A percentile compares a stretch with the other conserved stretches of the same genome.
These are phyloP conservation scores for Heliconius hewitsoni DNA, from an alignment of 1,140 invertebrate genomes.

Conservation along the genomic window DNA sequence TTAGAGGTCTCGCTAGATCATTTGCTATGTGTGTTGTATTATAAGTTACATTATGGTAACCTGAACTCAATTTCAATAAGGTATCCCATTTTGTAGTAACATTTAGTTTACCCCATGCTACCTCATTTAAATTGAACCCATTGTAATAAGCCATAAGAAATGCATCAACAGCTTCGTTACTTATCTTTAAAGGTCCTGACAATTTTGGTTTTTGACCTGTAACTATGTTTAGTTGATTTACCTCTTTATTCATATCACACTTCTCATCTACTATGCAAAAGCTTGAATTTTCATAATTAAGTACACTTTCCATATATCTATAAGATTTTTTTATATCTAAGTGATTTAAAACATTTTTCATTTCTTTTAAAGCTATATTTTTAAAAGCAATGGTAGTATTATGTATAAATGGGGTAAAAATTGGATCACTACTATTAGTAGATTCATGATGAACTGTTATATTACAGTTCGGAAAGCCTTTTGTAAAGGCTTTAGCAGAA, in stretches of 20 bases:
- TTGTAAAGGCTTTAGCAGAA: slow-evolving; percentile 62
- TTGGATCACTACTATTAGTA: slow-evolving; percentile 48
- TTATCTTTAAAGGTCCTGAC: slow-evolving; percentile 58
- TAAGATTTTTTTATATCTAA: slow-evolving; percentile 54
- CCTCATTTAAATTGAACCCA: slow-evolving; percentile 51
- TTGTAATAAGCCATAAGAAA: slow-evolving; percentile 72
- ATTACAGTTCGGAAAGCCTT: slow-evolving; percentile 58
- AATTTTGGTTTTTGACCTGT: slow-evolving; percentile 55
- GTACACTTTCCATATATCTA: slow-evolving; percentile 50
- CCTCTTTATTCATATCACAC: slow-evolving; percentile 54
- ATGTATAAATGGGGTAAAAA: slow-evolving; percentile 65
- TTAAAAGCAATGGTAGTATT: slow-evolving; percentile 52
- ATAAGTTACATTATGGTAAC: slow-evolving; percentile 63
- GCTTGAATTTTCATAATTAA: slow-evolving; percentile 58
- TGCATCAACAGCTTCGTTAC: slow-evolving; percentile 62
- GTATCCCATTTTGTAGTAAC: slow-evolving; percentile 47
- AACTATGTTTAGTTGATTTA: slow-evolving; percentile 48
- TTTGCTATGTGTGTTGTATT: slow-evolving; percentile 54
- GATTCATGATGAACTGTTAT: slow-evolving; percentile 52
- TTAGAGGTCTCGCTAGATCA: slow-evolving; percentile 58
- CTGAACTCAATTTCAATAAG: slow-evolving; percentile 49
- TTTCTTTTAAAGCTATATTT: slow-evolving; percentile 51
- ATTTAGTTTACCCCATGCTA: slow-evolving; percentile 63
- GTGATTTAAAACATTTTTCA: slow-evolving; percentile 51
- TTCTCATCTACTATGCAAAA: slow-evolving; percentile 50